Evolutionary conservation across 2,113 vertebrate genomes (phyloP), one percentile per base, ranked within the genome.

Genomic region (Beaufortia kweichowensis): DNA sequence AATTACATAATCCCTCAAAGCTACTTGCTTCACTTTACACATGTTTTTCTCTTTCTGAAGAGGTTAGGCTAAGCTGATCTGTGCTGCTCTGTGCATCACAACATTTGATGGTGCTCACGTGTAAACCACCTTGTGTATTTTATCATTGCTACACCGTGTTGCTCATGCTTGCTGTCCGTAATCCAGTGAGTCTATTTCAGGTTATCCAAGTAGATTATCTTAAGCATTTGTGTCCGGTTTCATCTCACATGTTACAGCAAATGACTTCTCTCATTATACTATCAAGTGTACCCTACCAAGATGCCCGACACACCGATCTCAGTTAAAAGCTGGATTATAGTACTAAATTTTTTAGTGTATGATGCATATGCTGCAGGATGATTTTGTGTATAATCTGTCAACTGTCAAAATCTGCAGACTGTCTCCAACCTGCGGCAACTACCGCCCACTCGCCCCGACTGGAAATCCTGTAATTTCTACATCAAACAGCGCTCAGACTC

Each of bases 151-250:
- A 64, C 29, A 55, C 4, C 31, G 46, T 59, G 59, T 70, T 65
- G 24, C 69, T 61, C 39, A 19, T 61, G 33, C 60, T 62, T 39
- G 21, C 43, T 68, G 39, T 75, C 33, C 77, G 63, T 91, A 88
- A 90, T 89, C 88, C 69, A 41, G 65, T 35, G 39, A 60, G 69
- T 72, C 79, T 90, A 88, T 87, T 91, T 87, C 56, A 78, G 61
- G 73, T 79, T 46, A 77, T 43, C 48, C 80, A 55, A 79, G 69
- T 55, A 71, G 79, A 83, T 84, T 86, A 83, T 53, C 46, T 29
- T 39, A 63, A 73, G 39, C 70, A 41, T 72, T 43, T 31, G 50
- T 9, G 24, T 80, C 72, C 31, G 26, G 71, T 39, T 61, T 41
- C 28, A 68, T 41, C 59, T 76, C 77, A 81, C 76, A 68, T 72